phyloP scores from a whole-genome alignment of 2,797 vertebrate genomes.

The Iguana delicatissima region DNA sequence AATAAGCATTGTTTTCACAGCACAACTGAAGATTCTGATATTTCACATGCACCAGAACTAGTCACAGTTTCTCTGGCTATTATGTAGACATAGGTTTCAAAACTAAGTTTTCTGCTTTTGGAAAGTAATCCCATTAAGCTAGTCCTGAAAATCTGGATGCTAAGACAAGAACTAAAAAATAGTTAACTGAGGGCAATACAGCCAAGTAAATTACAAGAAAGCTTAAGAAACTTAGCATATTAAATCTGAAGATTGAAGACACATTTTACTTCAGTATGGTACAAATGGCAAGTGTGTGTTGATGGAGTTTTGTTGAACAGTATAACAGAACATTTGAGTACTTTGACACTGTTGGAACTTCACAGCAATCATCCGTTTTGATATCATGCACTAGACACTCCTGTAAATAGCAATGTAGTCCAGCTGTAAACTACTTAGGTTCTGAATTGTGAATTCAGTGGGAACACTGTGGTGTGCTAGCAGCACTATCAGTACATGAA shows the following conservation, averaged over 20 bases:
- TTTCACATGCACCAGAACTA: neutral
- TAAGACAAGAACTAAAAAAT: neutral
- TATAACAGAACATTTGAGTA: neutral
- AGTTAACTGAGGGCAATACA: neutral
- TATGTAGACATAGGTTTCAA: neutral
- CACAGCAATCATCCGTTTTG: neutral
- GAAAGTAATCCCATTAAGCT: neutral
- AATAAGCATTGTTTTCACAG: neutral
- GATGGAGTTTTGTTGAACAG: neutral
- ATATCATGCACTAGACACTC: neutral
- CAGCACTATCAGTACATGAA: neutral
- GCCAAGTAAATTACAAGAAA: neutral
- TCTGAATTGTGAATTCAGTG: neutral
- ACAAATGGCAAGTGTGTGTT: neutral
- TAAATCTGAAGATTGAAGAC: neutral
- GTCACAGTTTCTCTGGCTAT: neutral
- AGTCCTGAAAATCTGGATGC: neutral
- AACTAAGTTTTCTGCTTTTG: neutral
- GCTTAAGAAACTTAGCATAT: neutral
- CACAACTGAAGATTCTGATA: neutral
- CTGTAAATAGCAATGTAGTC: neutral
- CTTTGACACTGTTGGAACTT: neutral
- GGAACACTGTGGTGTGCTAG: neutral
- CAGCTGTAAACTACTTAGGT: neutral
- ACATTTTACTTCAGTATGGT: neutral